Evolutionary conservation across 1,140 invertebrate genomes (phyloP), one percentile per base, ranked within the genome.

Genomic region (Pristionchus pacificus): DNA sequence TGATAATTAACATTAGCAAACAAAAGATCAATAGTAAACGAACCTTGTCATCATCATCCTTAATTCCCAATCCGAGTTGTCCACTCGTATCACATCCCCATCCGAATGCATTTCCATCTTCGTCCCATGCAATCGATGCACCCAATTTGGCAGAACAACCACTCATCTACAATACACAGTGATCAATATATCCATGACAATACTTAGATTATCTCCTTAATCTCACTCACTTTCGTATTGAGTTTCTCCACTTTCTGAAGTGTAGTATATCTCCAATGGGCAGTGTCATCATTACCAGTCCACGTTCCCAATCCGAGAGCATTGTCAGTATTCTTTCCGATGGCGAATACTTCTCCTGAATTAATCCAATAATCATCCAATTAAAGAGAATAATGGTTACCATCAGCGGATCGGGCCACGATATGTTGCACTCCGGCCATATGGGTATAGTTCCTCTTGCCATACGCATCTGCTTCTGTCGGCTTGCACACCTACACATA

Each of bases 321-420:
- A 49, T 82, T 82, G 68, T 82, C 80, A 14, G 79, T 82, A 65
- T 82, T 82, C 60, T 78, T 78, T n/a, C 80, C 80, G 58, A 82
- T 79, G 3, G 66, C 77, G 59, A 65, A 83, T 13, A 81, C 65
- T 58, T 78, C 71, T 29, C 78, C 80, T 77, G 61, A 72, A 65
- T 65, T 24, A 13, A 32, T 60, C 30, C 29, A 28, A 38, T 49
- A 25, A 49, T 65, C 33, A n/a, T 29, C 2, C 28, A n/a, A 62
- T 63, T 29, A n/a, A 1, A 63, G 64, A 67, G 27, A n/a, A 59
- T 19, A 57, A 25, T n/a, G n/a, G 10, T 49, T 25, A 79, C 78
- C 80, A 55, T 77, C 65, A 14, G 57, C 65, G 70, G 60, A 73
- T 1, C 80, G 68, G 2, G 69, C 27, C 25, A 76, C 74, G 6